Percentiles rank a stretch among this genome's conserved stretches.
These are phyloP conservation scores for Onychomys torridus DNA, from an alignment of 2,797 vertebrate genomes.

Conservation along the genomic window DNA sequence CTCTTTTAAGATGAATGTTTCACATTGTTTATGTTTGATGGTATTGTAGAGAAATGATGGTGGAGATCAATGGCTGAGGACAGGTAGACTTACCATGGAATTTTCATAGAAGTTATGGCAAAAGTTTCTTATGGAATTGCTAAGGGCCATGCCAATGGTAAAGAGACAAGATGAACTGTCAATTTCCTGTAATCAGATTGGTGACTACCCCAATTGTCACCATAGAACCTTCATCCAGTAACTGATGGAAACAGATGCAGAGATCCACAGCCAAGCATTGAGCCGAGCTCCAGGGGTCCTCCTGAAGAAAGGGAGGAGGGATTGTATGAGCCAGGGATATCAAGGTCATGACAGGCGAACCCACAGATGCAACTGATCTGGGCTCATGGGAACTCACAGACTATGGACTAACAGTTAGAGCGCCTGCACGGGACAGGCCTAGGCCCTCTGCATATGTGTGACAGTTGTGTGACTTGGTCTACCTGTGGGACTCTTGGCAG, in stretches of 20 bases:
- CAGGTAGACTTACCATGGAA: background rate
- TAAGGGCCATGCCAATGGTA: background rate
- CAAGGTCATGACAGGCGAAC: background rate
- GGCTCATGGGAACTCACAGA: background rate
- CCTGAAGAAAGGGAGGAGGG: background rate
- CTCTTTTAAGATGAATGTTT: background rate
- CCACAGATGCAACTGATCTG: background rate
- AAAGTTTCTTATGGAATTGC: background rate
- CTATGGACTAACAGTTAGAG: background rate
- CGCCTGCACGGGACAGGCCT: background rate
- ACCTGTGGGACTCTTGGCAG: background rate
- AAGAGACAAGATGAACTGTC: conserved; percentile 13
- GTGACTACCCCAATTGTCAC: background rate
- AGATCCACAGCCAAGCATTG: background rate
- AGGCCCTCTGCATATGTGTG: background rate
- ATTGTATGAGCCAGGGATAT: background rate
- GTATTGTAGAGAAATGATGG: background rate
- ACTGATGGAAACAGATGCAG: background rate
- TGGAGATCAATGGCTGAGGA: background rate
- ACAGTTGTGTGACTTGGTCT: background rate
- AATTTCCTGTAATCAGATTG: background rate
- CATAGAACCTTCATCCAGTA: background rate
- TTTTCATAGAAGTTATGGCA: background rate
- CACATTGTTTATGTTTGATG: background rate
- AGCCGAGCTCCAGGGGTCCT: background rate